Evolutionary conservation across 2,113 vertebrate species (phyloP).

Genomic region (Apteryx owenii): DNA sequence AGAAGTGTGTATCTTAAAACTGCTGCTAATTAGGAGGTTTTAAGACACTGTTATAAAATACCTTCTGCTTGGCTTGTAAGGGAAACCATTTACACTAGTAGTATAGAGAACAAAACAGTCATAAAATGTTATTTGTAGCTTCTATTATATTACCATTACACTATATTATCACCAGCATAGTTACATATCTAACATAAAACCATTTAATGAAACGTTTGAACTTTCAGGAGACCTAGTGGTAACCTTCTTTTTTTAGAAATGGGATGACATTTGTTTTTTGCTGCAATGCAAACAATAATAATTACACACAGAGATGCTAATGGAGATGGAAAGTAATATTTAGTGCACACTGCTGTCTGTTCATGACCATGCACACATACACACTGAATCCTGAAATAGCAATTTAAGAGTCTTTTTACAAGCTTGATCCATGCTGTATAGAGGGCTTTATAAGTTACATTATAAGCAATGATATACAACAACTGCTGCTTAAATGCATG

Average conservation of each 20-base stretch:
- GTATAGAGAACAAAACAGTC: conserved; percentile 36
- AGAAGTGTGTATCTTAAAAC: conserved; percentile 60
- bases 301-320: conserved; percentile 49
- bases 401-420: background rate
- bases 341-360: background rate
- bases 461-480: background rate
- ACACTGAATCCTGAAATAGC: background rate
- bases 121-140: conserved; percentile 56
- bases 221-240: conserved; percentile 34
- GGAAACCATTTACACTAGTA: conserved; percentile 35
- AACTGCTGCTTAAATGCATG: background rate
- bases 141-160: conserved; percentile 70
- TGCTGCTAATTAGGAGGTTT: conserved; percentile 69
- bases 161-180: conserved; percentile 48
- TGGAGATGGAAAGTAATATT: conserved; percentile 10
- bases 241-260: conserved; percentile 32
- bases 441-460: background rate
- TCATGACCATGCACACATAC: background rate
- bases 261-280: conserved; percentile 31
- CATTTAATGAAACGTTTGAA: conserved; percentile 63
- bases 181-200: conserved; percentile 54
- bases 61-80: conserved; percentile 50
- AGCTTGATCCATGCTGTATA: background rate
- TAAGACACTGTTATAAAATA: conserved; percentile 46
- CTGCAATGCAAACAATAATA: conserved; percentile 53